A percentile compares a stretch with the other conserved stretches of the same genome.
Conservation (phyloP, 2,888 invertebrate species). For the Patella ulyssiponensis region DNA sequence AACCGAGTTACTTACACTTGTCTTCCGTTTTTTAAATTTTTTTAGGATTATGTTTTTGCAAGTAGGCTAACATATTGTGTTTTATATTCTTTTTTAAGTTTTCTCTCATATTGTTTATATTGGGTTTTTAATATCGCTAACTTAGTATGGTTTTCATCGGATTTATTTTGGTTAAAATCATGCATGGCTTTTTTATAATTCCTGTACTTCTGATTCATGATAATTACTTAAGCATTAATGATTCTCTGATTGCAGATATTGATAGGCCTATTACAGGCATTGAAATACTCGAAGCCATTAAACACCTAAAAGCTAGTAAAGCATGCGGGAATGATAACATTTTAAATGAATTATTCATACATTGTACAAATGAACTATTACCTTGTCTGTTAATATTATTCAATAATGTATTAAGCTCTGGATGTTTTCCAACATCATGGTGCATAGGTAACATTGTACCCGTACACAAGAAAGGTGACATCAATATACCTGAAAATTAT, state of each 20-base stretch:
- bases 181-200: no score
- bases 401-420: neutral
- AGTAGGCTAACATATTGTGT: no score
- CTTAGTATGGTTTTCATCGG: no score
- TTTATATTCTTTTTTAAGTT: no score
- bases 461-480: neutral
- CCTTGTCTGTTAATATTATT: neutral
- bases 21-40: no score
- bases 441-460: neutral
- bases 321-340: neutral
- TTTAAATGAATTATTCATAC: neutral
- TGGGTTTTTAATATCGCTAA: no score
- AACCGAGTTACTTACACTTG: no score
- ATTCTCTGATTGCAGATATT: neutral
- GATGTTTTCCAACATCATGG: neutral
- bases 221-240: neutral
- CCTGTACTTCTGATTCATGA: neutral
- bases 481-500: constrained; percentile 13
- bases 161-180: no score
- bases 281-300: neutral
- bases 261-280: neutral
- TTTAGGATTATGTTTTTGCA: no score
- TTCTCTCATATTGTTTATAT: no score
- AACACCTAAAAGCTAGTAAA: neutral
- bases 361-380: neutral